Base-by-base conservation (phyloP, 92 coral and sea anemone species). In the Porites rus region DNA sequence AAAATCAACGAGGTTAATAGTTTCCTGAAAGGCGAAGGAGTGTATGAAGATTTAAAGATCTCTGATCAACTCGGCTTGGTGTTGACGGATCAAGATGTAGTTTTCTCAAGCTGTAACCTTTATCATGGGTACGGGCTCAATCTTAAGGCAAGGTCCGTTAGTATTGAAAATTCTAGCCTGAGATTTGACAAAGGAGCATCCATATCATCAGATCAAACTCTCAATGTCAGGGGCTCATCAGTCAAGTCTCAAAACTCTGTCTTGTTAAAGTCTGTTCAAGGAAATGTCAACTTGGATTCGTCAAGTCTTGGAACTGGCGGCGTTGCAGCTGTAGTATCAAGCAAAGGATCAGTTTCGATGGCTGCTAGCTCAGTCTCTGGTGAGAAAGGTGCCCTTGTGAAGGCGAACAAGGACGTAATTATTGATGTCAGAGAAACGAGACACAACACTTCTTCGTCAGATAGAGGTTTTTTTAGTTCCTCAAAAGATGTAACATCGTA, bases 21-120 rank as follows among this genome's bases (percentile, higher is more conserved):
- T 52, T 74, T 90, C 21, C 80, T 90, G 46, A 90, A 90, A 60
- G 86, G 90, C 28, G 88, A 90, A 18, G 93, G 93, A 78, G 72
- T 90, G 18, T 90, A 90, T 86, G 51, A 74, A 86, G 90, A 86
- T 81, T 74, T 90, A 56, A 90, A 61, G 78, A 86, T 90, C 78
- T 72, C 87, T 75, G 93, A 90, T 80, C 83, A 86, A 68, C 93
- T 90, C 77, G 93, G 85, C 61, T 86, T 90, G 78, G 93, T 77
- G 63, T 80, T 90, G 51, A 64, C 93, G 51, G 93, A 90, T 75
- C 90, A 90, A 80, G 93, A 86, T 66, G 82, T 90, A 19, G 84
- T 90, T 65, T 78, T 90, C 24, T 90, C 93, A 69, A 90, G 90
- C 63, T 90, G 90, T 81, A 78, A 85, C 83, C 73, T 86, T 61